Percentiles rank a stretch among this genome's conserved stretches.
Evolutionary conservation across 1,140 invertebrate genomes (phyloP).

Genomic region (Eurosta solidaginis): DNA sequence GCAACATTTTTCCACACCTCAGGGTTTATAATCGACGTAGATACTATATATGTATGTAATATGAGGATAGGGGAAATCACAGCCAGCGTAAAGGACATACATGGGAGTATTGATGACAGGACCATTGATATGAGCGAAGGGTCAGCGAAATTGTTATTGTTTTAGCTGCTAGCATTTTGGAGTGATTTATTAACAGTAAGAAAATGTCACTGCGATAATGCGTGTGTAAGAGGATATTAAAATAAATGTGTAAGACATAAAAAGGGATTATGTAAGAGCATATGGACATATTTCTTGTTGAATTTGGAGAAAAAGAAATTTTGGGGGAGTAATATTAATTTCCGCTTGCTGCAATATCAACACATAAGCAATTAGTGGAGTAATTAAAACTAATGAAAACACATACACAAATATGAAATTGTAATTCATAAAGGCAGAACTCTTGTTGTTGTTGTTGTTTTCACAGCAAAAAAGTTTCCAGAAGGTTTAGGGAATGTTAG

Average conservation of each 20-base stretch:
- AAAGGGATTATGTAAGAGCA: not conserved
- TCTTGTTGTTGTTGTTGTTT: too few species aligned
- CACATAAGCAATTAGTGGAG: not conserved
- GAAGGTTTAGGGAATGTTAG: too few species aligned
- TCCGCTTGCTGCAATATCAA: not conserved
- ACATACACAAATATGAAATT: too few species aligned
- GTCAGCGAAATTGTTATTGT: slow-evolving; percentile 7
- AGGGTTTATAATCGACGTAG: not conserved
- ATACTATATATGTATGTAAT: not conserved
- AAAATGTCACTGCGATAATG: not conserved
- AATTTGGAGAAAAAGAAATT: not conserved
- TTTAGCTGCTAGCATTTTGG: slow-evolving; percentile 12
- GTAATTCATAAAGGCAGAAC: too few species aligned
- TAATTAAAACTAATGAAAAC: not conserved
- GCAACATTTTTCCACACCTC: slow-evolving; percentile 57
- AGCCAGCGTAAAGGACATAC: not conserved
- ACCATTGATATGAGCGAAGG: not conserved
- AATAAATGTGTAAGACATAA: not conserved
- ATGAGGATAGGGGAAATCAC: not conserved
- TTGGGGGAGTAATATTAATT: not conserved
- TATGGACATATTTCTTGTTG: not conserved
- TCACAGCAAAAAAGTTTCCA: too few species aligned
- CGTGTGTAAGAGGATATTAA: not conserved
- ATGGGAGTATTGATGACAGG: not conserved
- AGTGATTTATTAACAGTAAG: slow-evolving; percentile 30